Evolutionary conservation across 2,797 vertebrate species (phyloP).

Genomic region (Nasua narica): DNA sequence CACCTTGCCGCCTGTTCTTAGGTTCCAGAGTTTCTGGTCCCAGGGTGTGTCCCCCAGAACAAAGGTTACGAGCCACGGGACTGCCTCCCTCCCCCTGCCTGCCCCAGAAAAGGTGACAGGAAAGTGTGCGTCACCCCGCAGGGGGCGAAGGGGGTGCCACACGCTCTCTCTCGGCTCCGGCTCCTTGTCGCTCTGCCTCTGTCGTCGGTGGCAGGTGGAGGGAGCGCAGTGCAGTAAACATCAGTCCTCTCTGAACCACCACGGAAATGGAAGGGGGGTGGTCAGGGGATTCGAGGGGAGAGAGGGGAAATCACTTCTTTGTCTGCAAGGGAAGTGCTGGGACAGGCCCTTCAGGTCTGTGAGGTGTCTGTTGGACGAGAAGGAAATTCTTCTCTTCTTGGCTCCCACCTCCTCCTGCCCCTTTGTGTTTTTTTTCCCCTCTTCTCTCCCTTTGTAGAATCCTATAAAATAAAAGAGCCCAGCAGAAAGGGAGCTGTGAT

Average conservation of each 20-base stretch:
- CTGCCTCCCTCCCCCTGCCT: background rate
- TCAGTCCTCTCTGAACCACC: background rate
- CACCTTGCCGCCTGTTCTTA: background rate
- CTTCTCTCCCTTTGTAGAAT: slow-evolving; percentile 64
- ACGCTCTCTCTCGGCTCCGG: fast-evolving
- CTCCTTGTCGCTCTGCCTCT: background rate
- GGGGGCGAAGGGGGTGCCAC: background rate
- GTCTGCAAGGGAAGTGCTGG: background rate
- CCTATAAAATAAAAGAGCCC: slow-evolving; percentile 63
- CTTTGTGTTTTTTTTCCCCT: background rate
- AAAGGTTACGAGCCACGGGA: background rate
- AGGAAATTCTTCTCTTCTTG: slow-evolving; percentile 1
- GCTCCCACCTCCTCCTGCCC: background rate
- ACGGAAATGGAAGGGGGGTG: fast-evolving
- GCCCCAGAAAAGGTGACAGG: background rate
- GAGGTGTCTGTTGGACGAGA: background rate
- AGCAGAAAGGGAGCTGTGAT: slow-evolving; percentile 83
- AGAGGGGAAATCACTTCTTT: background rate
- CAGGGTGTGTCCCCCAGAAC: background rate
- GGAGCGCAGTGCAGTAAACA: background rate
- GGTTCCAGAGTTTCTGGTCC: background rate
- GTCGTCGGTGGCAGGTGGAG: background rate
- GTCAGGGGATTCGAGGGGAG: background rate
- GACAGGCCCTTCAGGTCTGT: background rate
- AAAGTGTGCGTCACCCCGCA: background rate